These are phyloP conservation scores for Neoscelio sp. DNA, from an alignment of 2,888 invertebrate genomes.

Conservation along the genomic window DNA sequence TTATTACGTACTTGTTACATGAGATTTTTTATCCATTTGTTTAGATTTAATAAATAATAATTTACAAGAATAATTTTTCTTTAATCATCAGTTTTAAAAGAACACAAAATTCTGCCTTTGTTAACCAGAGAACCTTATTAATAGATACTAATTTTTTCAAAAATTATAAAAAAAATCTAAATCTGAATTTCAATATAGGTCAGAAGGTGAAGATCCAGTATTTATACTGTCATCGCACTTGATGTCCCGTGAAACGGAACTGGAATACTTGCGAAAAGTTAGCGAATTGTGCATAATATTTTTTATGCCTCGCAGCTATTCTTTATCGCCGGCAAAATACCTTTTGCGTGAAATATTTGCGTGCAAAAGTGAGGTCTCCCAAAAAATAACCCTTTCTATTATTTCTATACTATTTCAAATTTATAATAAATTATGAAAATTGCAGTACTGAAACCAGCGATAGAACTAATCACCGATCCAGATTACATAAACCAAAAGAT, in stretches of 20 bases:
- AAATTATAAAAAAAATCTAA: too few relatives aligned
- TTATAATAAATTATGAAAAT: constrained; percentile 6
- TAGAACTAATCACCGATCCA: constrained; percentile 94
- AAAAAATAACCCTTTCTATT: constrained; percentile 53
- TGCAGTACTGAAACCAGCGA: constrained; percentile 91
- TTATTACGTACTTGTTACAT: background rate
- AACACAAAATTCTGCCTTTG: too few relatives aligned
- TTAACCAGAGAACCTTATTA: too few relatives aligned
- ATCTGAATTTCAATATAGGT: constrained; percentile 71
- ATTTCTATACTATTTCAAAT: too few relatives aligned
- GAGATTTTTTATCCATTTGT: too few relatives aligned
- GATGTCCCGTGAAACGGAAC: constrained; percentile 89
- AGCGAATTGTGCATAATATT: constrained; percentile 93
- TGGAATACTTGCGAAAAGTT: constrained; percentile 91
- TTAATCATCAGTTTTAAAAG: too few relatives aligned
- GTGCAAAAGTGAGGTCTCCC: constrained; percentile 89
- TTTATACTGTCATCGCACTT: constrained; percentile 91
- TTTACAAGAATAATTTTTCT: too few relatives aligned
- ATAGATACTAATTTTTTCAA: too few relatives aligned
- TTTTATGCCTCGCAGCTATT: constrained; percentile 92
- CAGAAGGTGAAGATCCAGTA: constrained; percentile 84
- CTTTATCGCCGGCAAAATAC: constrained; percentile 90
- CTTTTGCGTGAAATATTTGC: constrained; percentile 93
- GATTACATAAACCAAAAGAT: constrained; percentile 96
- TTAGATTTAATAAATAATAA: too few relatives aligned